Percentiles rank a stretch among this genome's conserved stretches.
These are phyloP conservation scores for Brachyhypopomus gauderio DNA, from an alignment of 2,113 vertebrate species.

Conservation along the genomic window DNA sequence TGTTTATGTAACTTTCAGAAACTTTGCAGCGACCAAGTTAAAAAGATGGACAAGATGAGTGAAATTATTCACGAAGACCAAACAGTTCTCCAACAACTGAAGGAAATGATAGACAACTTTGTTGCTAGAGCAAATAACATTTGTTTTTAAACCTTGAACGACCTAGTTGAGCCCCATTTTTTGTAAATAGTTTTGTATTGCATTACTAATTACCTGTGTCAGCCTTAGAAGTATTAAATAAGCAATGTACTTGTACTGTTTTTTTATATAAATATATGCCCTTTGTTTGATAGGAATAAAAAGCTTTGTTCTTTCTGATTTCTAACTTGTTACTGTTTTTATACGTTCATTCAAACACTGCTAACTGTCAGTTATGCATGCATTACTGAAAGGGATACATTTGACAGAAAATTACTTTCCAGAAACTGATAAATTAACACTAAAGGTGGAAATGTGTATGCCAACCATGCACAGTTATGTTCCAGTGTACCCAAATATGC, in stretches of 20 bases:
- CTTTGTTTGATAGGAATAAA: background rate
- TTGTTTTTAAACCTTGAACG: slow-evolving; percentile 9
- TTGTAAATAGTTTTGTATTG: slow-evolving; percentile 47
- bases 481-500: no score
- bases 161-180: background rate
- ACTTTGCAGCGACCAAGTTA: slow-evolving; percentile 62
- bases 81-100: slow-evolving; percentile 58
- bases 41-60: slow-evolving; percentile 61
- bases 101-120: slow-evolving; percentile 61
- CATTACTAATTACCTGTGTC: background rate
- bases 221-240: no score
- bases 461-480: no score
- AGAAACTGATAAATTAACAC: no score
- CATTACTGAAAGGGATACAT: background rate
- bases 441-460: no score
- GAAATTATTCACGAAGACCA: slow-evolving; percentile 68
- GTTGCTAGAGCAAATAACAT: slow-evolving; percentile 49
- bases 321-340: background rate
- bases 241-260: background rate
- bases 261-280: no score
- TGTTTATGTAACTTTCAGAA: slow-evolving; percentile 62
- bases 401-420: background rate
- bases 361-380: background rate
- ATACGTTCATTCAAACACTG: background rate
- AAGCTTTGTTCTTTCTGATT: background rate